Evolutionary conservation across 2,113 vertebrate species (phyloP), one percentile per base, ranked within the genome.

Genomic region (Mastomys natalensis): DNA sequence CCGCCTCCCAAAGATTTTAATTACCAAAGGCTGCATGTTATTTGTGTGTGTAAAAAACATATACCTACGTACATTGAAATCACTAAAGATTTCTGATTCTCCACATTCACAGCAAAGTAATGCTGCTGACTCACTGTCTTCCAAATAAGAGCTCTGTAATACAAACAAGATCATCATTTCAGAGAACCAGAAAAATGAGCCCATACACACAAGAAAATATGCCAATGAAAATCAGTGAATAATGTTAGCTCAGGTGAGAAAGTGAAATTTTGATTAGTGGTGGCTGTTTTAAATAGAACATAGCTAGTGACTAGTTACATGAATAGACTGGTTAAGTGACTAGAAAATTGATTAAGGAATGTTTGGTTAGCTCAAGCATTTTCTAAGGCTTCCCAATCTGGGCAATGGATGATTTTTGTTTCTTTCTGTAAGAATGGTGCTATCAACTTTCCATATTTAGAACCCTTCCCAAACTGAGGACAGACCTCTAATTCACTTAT

Each of bases 11-110:
- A 78, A 78, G 64, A 9, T 94, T 96, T 96, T 89, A 90, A 87
- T 91, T 26, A 91, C 55, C 76, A 94, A 96, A 97, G 60, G 77
- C 84, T 96, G 40, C 94, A 58, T 88, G 37, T 26, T 66, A 86
- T 86, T 21, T 86, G 66, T 53, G 51, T 87, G 53, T 88, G 8
- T 55, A 97, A 95, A 96, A 95, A 94, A 93, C 60, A 96, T 97
- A 97, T 97, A 98, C 94, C 97, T 97, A 98, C 96, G 90, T 98
- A 98, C 97, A 98, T 96, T 98, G 97, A 95, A 97, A 97, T 97
- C 96, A 96, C 70, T 98, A 97, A 97, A 97, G 88, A 97, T 98
- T 98, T 98, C 97, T 98, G 98, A 96, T 96, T 98, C 97, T 98
- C 98, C 97, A 97, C 77, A 98, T 95, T 98, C 97, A 97, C 88